Evolutionary conservation across 2,113 vertebrate species (phyloP).

Genomic region (Patagioenas fasciata): DNA sequence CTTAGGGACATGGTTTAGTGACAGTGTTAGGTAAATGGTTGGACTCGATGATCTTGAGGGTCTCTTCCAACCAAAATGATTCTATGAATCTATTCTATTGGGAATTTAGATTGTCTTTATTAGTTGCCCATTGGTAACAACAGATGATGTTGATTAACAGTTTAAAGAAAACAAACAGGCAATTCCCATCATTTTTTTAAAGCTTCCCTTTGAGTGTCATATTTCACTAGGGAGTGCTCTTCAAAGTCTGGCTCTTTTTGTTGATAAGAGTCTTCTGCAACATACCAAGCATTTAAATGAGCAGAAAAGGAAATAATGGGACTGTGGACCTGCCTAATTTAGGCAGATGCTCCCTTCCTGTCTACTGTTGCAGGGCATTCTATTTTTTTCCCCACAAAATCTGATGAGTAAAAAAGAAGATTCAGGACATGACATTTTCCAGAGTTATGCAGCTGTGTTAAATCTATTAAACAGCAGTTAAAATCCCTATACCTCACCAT

Average conservation of each 20-base stretch:
- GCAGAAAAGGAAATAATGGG: not conserved
- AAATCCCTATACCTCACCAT: not conserved
- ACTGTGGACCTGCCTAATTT: not conserved
- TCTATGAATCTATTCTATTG: not conserved
- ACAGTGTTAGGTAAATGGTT: no score
- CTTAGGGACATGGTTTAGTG: no score
- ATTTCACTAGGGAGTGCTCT: not conserved
- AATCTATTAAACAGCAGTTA: conserved; percentile 48
- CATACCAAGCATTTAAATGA: not conserved
- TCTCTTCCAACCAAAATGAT: no score
- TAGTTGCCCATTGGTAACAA: conserved; percentile 1
- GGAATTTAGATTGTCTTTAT: not conserved
- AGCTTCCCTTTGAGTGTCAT: not conserved
- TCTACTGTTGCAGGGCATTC: not conserved
- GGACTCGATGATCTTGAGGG: no score
- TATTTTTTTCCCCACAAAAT: not conserved
- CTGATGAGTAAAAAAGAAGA: not conserved
- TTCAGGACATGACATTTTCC: conserved; percentile 20
- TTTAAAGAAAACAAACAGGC: conserved; percentile 11
- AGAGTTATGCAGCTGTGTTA: conserved; percentile 40
- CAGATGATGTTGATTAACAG: not conserved
- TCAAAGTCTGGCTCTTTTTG: not conserved
- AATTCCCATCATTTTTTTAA: not conserved
- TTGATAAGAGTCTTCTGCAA: not conserved
- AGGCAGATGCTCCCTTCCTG: not conserved